These are phyloP conservation scores for Lasaia peninsularis DNA, from an alignment of 1,140 invertebrate species.

Conservation along the genomic window DNA sequence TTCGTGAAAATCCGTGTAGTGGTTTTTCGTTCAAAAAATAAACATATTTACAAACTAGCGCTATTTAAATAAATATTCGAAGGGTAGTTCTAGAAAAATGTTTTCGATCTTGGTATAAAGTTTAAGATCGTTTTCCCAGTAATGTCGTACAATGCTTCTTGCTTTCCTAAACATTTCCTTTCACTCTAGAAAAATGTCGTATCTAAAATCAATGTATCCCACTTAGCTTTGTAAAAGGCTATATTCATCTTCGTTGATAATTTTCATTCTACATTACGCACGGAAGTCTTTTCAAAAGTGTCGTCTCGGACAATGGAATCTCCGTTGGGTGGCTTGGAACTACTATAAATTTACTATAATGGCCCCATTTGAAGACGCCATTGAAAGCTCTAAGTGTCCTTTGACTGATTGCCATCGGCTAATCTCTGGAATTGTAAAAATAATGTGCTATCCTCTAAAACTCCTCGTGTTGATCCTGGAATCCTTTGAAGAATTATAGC, in stretches of 20 bases:
- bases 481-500: no score
- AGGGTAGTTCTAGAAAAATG: no score
- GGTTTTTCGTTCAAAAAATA: no score
- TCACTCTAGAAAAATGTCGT: constrained; percentile 4
- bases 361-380: constrained; percentile 28
- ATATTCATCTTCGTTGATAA: constrained; percentile 31
- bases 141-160: background rate
- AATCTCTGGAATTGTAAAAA: constrained; percentile 23
- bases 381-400: constrained; percentile 22
- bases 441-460: background rate
- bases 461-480: no score
- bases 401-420: constrained; percentile 33
- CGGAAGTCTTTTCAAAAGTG: constrained; percentile 39
- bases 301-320: constrained; percentile 36
- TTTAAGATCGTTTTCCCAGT: no score
- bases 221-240: constrained; percentile 20
- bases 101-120: no score
- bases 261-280: constrained; percentile 34
- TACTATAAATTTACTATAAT: constrained; percentile 44
- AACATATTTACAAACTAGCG: no score
- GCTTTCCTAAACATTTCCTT: constrained; percentile 3
- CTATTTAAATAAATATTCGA: no score
- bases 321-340: constrained; percentile 25
- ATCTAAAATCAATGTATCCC: constrained; percentile 19
- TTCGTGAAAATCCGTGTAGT: no score